Conservation (phyloP, 2,113 vertebrate genomes). For the Megaceryle maxima region DNA sequence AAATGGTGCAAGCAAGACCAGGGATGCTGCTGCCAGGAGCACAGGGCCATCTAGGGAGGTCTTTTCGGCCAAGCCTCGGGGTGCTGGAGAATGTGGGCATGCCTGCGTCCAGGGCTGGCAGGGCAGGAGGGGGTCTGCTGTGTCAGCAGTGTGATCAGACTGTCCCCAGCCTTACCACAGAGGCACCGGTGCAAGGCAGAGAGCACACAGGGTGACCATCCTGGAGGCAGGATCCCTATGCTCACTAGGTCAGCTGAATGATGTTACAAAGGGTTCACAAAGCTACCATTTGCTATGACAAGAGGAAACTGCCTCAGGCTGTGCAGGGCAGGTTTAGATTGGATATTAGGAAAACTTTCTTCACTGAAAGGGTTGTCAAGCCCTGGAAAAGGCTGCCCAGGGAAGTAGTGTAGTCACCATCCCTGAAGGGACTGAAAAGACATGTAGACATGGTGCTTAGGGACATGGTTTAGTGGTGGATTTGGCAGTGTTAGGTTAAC, state of each 20-base stretch:
- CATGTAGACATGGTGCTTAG: neutral
- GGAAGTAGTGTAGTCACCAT: neutral
- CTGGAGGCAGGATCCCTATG: fast-evolving
- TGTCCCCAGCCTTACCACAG: fast-evolving
- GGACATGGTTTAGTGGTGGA: neutral
- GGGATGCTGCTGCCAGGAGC: neutral
- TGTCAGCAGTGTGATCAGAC: neutral
- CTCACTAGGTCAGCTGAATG: neutral
- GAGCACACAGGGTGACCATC: neutral
- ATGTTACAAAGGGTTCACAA: fast-evolving
- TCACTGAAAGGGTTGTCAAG: neutral
- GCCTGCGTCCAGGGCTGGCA: neutral
- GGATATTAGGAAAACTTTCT: neutral
- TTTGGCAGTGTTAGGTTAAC: neutral
- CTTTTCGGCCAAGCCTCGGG: neutral
- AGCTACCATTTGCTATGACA: neutral
- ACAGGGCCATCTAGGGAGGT: neutral
- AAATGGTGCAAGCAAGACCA: fast-evolving
- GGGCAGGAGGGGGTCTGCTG: neutral
- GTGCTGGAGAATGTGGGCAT: neutral
- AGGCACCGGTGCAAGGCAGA: neutral
- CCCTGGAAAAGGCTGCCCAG: neutral
- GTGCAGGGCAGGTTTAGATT: neutral
- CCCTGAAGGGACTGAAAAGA: neutral
- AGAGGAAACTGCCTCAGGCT: neutral